Percentiles rank a stretch among this genome's conserved stretches.
These are phyloP conservation scores for Tyto alba DNA, from an alignment of 2,113 vertebrate genomes.

Conservation along the genomic window DNA sequence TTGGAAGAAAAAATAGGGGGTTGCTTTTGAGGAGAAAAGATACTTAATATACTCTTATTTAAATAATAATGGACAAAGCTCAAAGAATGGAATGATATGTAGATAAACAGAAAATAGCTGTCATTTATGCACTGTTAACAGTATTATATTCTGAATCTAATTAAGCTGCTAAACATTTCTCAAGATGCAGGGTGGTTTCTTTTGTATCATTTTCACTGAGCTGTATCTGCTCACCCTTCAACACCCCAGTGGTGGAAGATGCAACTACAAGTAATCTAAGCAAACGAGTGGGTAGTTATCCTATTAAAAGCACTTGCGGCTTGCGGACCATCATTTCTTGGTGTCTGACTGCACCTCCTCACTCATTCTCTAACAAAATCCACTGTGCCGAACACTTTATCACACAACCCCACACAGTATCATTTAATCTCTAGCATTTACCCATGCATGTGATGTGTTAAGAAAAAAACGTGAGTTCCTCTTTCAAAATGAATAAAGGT, in stretches of 20 bases:
- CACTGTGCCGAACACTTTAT: neutral
- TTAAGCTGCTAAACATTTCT: slow-evolving; percentile 40
- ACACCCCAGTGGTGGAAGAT: neutral
- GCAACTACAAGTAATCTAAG: neutral
- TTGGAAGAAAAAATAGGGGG: neutral
- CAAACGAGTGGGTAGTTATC: neutral
- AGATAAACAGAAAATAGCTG: slow-evolving; percentile 47
- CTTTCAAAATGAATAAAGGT: neutral
- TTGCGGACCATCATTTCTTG: slow-evolving; percentile 1
- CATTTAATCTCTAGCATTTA: neutral
- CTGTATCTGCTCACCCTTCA: neutral
- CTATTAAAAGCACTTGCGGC: slow-evolving; percentile 27
- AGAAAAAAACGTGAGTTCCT: neutral
- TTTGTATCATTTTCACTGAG: neutral
- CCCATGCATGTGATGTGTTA: neutral
- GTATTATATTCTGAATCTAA: slow-evolving; percentile 21
- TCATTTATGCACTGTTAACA: slow-evolving; percentile 35
- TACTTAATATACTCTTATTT: slow-evolving; percentile 7
- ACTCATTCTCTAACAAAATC: neutral
- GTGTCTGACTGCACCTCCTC: slow-evolving; percentile 19
- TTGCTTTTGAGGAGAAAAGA: neutral
- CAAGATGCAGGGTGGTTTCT: neutral
- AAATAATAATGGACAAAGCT: slow-evolving; percentile 12
- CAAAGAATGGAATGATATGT: neutral
- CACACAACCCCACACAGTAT: neutral